These are phyloP conservation scores for Tipula unca DNA, from an alignment of 2,888 invertebrate species.

Conservation along the genomic window DNA sequence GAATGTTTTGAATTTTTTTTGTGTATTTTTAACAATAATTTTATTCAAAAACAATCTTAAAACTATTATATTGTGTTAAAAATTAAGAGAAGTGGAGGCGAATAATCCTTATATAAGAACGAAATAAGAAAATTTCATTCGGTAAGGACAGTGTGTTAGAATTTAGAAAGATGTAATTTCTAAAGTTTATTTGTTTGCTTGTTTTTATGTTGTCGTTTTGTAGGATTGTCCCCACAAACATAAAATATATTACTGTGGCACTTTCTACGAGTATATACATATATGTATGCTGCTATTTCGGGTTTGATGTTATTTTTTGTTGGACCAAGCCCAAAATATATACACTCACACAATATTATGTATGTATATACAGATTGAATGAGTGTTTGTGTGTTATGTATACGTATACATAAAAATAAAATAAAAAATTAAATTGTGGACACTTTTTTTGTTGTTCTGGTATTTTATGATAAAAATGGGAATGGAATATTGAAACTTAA, in stretches of 20 bases:
- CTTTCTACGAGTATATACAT: neutral
- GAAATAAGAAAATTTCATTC: neutral
- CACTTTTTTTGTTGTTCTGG: neutral
- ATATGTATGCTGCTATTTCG: no score
- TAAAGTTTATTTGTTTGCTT: neutral
- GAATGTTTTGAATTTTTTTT: neutral
- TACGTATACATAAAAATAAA: neutral
- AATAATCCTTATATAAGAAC: neutral
- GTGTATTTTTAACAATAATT: neutral
- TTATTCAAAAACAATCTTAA: neutral
- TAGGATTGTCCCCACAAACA: neutral
- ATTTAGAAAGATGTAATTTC: neutral
- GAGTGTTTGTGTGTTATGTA: neutral
- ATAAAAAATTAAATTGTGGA: neutral
- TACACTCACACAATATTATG: neutral
- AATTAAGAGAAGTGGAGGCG: neutral
- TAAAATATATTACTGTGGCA: neutral
- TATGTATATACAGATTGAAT: neutral
- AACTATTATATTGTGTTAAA: neutral
- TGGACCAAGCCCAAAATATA: neutral
- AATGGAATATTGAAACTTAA: neutral
- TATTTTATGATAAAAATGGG: neutral
- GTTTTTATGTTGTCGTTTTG: constrained; percentile 3
- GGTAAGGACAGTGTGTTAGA: neutral
- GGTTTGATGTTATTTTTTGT: neutral